Evolutionary conservation across 2,797 vertebrate genomes (phyloP), one percentile per base, ranked within the genome.

Genomic region (Melanotaenia pygmaea): DNA sequence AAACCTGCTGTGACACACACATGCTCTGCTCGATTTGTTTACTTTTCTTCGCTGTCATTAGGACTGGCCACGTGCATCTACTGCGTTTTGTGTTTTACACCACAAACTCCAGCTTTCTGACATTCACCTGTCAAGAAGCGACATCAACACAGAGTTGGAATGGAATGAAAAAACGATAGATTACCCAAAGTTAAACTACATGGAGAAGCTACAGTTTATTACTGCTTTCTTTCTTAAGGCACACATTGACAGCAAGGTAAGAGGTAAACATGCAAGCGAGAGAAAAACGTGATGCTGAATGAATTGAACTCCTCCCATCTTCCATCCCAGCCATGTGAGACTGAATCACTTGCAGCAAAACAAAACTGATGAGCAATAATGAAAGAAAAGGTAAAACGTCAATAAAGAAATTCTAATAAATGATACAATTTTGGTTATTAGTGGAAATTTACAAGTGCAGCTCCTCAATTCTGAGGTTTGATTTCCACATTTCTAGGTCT

Each of bases 61-160:
- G 56, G 34, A 30, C 1, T 1, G 26, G 35, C 63, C 72, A 76
- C 51, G 43, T 83, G 76, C 12, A 10, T 65, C 71, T 62, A 22
- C 59, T 51, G n/a, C 3, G 12, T 16, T 58, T 51, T 68, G 9
- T 83, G 76, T 81, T 74, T 83, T 81, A 57, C 65, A 72, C 56
- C 5, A 32, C 54, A 58, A 59, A 34, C 54, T 59, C 53, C 40
- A 30, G 20, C 37, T 26, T 7, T 0, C 45, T 76, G 58, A 84
- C 67, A 68, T 72, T 70, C 47, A 47, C 64, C 50, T 54, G 63
- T 81, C 74, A 67, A 61, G 59, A 64, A 28, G 38, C 56, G 59
- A 20, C 16, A 54, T 60, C 64, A 35, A 38, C 24, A n/a, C 50
- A 28, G 58, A 58, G n/a, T 26, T 40, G 37, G 12, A 40, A 12